Conservation (phyloP, 2,888 invertebrate genomes). For the Drosophila anomalata region DNA sequence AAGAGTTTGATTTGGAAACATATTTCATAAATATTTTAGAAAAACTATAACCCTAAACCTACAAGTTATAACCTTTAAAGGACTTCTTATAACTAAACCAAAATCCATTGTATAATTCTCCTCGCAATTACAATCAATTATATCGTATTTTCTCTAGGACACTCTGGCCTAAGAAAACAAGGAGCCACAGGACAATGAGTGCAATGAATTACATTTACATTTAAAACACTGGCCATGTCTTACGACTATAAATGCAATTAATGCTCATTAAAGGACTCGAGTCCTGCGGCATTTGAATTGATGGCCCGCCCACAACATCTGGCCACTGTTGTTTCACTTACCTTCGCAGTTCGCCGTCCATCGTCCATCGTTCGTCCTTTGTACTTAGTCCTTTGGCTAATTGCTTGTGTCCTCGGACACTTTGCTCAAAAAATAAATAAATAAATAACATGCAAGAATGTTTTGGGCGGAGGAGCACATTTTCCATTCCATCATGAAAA, state of each 20-base stretch:
- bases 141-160: background rate
- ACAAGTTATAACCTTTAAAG: too few species aligned
- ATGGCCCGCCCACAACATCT: slow-evolving; percentile 9
- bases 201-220: slow-evolving; percentile 26
- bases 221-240: slow-evolving; percentile 5
- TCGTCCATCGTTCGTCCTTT: background rate
- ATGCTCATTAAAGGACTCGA: slow-evolving; percentile 34
- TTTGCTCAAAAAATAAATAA: slow-evolving; percentile 25
- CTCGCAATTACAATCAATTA: slow-evolving; percentile 9
- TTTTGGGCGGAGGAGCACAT: slow-evolving; percentile 11
- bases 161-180: background rate
- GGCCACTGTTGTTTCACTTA: background rate
- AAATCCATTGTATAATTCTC: background rate
- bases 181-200: slow-evolving; percentile 1
- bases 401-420: slow-evolving; percentile 24
- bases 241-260: slow-evolving; percentile 32
- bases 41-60: too few species aligned
- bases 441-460: slow-evolving; percentile 29
- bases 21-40: too few species aligned
- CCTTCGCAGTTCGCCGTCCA: too few species aligned
- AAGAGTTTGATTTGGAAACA: too few species aligned
- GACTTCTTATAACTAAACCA: too few species aligned
- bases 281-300: slow-evolving; percentile 28
- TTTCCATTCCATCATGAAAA: slow-evolving; percentile 33
- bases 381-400: slow-evolving; percentile 12